Evolutionary conservation across 2,113 vertebrate genomes (phyloP), one percentile per base, ranked within the genome.

Genomic region (Chamaetylas fuelleborni): DNA sequence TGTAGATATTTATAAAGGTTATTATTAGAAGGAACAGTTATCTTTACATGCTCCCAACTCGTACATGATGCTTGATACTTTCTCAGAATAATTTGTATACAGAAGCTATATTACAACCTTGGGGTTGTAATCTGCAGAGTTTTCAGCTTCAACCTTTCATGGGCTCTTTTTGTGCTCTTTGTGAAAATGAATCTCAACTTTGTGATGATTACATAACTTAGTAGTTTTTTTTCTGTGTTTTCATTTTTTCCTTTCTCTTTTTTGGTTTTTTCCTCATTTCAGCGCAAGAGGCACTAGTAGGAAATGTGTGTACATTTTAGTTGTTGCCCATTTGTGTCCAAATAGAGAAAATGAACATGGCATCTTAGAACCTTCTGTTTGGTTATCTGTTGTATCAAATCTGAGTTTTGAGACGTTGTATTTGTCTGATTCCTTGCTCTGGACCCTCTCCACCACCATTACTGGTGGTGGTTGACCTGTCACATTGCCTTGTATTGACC

Each of bases 241-340:
- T 29, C 0, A 0, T 33, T 61, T 60, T 18, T n/a, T 13, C 20
- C 9, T 6, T 40, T 25, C 1, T 22, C 5, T 40, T 38, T 25
- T 13, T 13, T 8, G 3, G 24, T 50, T 58, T 14, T 34, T 71
- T 54, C 33, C n/a, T 69, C 11, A 8, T 72, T 86, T 72, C 40
- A 57, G 28, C 3, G 1, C 29, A 60, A 81, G 18, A 85, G 12
- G 24, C 51, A 36, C 38, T 38, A 11, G 40, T 78, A 48, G n/a
- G 61, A 81, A 85, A 66, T n/a, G 5, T 31, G 8, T 33, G 15
- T 65, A 15, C 10, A 3, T 66, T 85, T 90, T 48, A 60, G 19
- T 43, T 51, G 7, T 80, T 76, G 12, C 51, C 8, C 9, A 8
- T 64, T 54, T 76, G 4, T 65, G 38, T 58, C 18, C 51, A 92